Base-by-base conservation (phyloP, 2,888 invertebrate genomes). In the Sinodicranocentrus sp. region DNA sequence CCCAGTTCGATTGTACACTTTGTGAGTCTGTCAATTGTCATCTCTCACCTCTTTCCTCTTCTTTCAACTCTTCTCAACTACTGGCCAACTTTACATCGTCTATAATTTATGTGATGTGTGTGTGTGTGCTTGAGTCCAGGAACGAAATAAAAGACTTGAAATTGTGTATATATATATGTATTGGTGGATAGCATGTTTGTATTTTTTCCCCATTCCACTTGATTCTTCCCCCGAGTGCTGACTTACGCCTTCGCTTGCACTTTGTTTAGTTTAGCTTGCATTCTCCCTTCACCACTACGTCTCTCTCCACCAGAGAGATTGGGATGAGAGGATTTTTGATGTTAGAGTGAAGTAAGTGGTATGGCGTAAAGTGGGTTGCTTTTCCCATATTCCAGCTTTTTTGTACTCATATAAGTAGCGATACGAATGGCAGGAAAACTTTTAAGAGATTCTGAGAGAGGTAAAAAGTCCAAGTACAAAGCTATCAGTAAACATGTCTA, bases 221-320 rank as follows among this genome's bases (percentile, higher is more conserved):
- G 83, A 83, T 83, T 77, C 83, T 83, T 83, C 83, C 83, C 83
- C 77, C 44, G 83, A 83, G 83, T 83, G 83, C 83, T 83, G 83
- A 83, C 83, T 83, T 83, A 83, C 83, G 83, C 77, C 67, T 83
- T 83, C 48, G 83, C 76, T 72, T 63, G 83, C 83, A 83, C 72
- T 83, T 67, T 83, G 83, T 77, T 83, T 82, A 76, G 82, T 76
- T 82, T 72, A 57, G 71, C 83, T 77, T 82, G 78, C 73, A 84
- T 84, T 67, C 54, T 63, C 57, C 21, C 23, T 68, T 43, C n/a
- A n/a, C n/a, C 33, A 59, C 61, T 59, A 33, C 33, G 5, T 33
- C 73, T 71, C 39, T 39, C 23, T 33, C 61, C 52, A 21, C 28
- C n/a, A 48, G 21, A 1, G 21, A 57, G 57, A 57, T 57, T n/a